Evolutionary conservation across 2,113 vertebrate genomes (phyloP), one percentile per base, ranked within the genome.

Genomic region (Microcebus tavaratra): DNA sequence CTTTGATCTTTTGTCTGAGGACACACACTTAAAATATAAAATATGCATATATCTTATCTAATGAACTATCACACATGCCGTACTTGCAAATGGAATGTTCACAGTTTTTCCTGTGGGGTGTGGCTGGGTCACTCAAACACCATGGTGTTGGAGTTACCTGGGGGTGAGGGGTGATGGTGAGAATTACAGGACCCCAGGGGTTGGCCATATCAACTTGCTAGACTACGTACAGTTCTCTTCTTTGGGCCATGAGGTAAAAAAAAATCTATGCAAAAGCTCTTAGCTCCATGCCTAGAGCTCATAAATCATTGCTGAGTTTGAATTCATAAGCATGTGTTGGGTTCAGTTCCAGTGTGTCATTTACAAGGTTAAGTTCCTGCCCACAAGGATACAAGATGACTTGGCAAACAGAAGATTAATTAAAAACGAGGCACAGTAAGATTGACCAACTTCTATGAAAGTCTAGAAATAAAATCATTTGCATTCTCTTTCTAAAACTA

Each of bases 91-190:
- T 3, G 23, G 4, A 2, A 8, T 2, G 27, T 6, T 72, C 45
- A 27, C 9, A 6, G 61, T 34, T 21, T n/a, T 45, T 50, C 7
- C 17, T 6, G 6, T 14, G 42, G 79, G 11, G 21, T 18, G 31
- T 31, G 23, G 27, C 0, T 5, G 3, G 6, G 0, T 3, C 12
- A 4, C 4, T 15, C 3, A 23, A 25, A 48, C 11, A 21, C 20
- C 1, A 5, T 21, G 18, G 8, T 15, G 3, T 2, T 31, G n/a
- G 34, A 42, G 17, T 12, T 8, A 12, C 4, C 34, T 20, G 1
- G 2, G 36, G 39, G 4, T 7, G 34, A 13, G 27, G 20, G 55
- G 0, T 3, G 7, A 15, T 20, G 53, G 18, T 6, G 5, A 31
- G 9, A 50, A 13, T 21, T 53, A 29, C 6, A 65, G 67, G 34